Evolutionary conservation across 2,888 invertebrate species (phyloP), one percentile per base, ranked within the genome.

Genomic region (Dryadula phaetusa): DNA sequence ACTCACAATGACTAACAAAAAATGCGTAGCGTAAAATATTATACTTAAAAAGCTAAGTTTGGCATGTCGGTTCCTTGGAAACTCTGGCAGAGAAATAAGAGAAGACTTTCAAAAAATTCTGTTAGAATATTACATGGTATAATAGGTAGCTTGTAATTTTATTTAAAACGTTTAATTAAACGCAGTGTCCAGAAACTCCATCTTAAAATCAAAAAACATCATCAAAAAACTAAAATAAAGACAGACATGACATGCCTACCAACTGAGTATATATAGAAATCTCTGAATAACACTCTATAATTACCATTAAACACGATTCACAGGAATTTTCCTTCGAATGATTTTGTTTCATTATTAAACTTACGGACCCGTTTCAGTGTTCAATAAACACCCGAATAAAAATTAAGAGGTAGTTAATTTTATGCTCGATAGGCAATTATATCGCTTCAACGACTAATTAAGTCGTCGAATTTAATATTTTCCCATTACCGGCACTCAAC

Each of bases 361-460:
- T 66, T 46, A 47, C 46, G 53, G 22, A 56, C 46, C 54, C 49
- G 61, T 56, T 61, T 56, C 66, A 60, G n/a, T 47, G 54, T 64
- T 62, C 53, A 62, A 64, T 66, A 64, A 74, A 75, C 69, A 72
- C 74, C 74, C 72, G 66, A 72, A 70, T 65, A 66, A 67, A 53
- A 67, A 67, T 69, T 67, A 66, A 69, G 72, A 69, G 71, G 62
- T 70, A 73, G 70, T 74, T 70, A 71, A 75, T 70, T 71, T 71
- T 61, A 71, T 70, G 64, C 68, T 56, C 67, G 68, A 79, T 79
- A 79, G 80, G 79, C 83, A 86, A 85, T 82, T 81, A 77, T 66
- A 70, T 60, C 74, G 75, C 75, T 74, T 75, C 77, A 79, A 79
- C 71, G 75, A 71, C 61, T 70, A 67, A 72, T 69, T 70, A 70